Evolutionary conservation across 2,113 vertebrate genomes (phyloP).

Genomic region (Tyto alba): DNA sequence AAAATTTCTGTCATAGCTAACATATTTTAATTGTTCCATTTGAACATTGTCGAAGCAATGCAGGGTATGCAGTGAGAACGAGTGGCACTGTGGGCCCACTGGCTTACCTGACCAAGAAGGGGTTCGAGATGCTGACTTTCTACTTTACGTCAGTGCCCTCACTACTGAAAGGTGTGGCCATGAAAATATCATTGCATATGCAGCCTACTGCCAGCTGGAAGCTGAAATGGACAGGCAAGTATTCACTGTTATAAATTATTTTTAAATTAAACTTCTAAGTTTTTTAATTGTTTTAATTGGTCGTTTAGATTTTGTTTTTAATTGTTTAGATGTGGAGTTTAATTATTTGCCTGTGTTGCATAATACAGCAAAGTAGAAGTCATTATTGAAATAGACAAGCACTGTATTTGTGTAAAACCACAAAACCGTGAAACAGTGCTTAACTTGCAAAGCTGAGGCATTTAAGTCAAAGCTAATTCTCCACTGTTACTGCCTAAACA

Average conservation of each 20-base stretch:
- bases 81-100: slow-evolving; percentile 76
- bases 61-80: slow-evolving; percentile 81
- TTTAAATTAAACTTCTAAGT: fast-evolving
- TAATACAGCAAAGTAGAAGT: not conserved
- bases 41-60: slow-evolving; percentile 79
- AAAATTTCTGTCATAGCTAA: not conserved
- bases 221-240: slow-evolving; percentile 89
- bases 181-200: slow-evolving; percentile 96
- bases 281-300: not conserved
- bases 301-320: no score
- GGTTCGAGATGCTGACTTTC: slow-evolving; percentile 87
- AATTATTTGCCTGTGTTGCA: not conserved
- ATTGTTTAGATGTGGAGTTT: not conserved
- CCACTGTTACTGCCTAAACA: not conserved
- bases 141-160: slow-evolving; percentile 91
- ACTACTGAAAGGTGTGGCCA: slow-evolving; percentile 92
- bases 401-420: not conserved
- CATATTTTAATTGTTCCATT: not conserved
- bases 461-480: not conserved
- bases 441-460: not conserved
- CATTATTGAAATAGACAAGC: not conserved
- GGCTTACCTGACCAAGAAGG: slow-evolving; percentile 83
- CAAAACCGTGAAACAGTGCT: not conserved
- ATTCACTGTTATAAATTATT: not conserved
- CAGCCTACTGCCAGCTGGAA: slow-evolving; percentile 97